Evolutionary conservation across 2,888 invertebrate species (phyloP), one percentile per base, ranked within the genome.

Genomic region (Xestia rhomboidea): DNA sequence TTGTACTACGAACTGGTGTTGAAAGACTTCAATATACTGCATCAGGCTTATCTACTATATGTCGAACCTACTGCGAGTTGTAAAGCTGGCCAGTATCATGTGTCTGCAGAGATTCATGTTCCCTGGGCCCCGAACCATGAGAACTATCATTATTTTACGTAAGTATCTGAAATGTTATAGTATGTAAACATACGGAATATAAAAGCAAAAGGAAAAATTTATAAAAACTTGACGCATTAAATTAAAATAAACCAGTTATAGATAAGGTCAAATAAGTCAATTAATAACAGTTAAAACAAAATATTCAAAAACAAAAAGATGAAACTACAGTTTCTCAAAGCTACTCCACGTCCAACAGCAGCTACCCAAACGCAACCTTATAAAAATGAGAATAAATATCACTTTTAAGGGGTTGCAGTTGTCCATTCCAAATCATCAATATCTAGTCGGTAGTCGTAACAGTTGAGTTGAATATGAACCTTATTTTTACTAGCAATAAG

Each of bases 111-210:
- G 85, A 88, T 98, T 11, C 96, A 97, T 70, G 97, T 97, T 1
- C 98, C 98, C 0, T 98, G 98, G 98, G 97, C 97, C 0, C 93
- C 96, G 69, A 97, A 97, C 78, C 97, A 97, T 82, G 97, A 97
- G 79, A 95, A 96, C 66, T 97, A 97, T 89, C 97, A 97, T 90
- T 97, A 96, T 93, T 97, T 97, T 84, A 97, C 97, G 97, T 97
- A 93, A 97, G 97, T 95, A 86, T 62, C 38, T 18, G 2, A 68
- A 82, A 74, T 57, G 15, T 41, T 18, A 62, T 10, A 34, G 21
- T 10, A 62, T 30, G 21, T 21, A 62, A 30, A 21, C 30, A 21
- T 7, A 60, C 7, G 30, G 27, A n/a, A n/a, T n/a, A n/a, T 60
- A 30, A 30, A 30, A 60, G 21, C 30, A 30, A 30, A 8, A 60